These are phyloP conservation scores for Oscheius sp. DNA, from an alignment of 2,888 invertebrate genomes.

Conservation along the genomic window DNA sequence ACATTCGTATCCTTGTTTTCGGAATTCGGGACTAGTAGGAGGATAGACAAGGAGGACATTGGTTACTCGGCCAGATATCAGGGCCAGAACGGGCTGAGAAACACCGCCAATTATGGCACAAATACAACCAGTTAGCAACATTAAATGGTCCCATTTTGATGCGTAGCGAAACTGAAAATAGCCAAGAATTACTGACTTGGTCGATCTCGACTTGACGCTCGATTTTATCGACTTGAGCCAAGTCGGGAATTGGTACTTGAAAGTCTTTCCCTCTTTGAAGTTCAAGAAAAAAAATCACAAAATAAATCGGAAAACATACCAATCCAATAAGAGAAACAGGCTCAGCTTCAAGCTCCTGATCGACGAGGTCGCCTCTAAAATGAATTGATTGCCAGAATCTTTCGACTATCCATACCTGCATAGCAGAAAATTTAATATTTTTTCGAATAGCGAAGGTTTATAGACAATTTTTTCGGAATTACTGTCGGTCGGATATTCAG, in stretches of 20 bases:
- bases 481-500: constrained; percentile 32
- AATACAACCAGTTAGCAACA: constrained; percentile 57
- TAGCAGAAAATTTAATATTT: constrained; percentile 51
- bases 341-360: constrained; percentile 47
- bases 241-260: not conserved
- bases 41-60: constrained; percentile 59
- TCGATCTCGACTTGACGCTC: not conserved
- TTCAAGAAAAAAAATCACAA: not conserved
- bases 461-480: constrained; percentile 49
- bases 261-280: not conserved
- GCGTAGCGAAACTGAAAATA: constrained; percentile 60
- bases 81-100: constrained; percentile 59
- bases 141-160: constrained; percentile 51
- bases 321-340: constrained; percentile 58
- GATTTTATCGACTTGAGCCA: not conserved
- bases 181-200: too few relatives aligned
- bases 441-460: constrained; percentile 55
- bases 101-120: constrained; percentile 59
- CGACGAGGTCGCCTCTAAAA: constrained; percentile 54
- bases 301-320: constrained; percentile 39
- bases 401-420: constrained; percentile 46
- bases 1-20: constrained; percentile 58
- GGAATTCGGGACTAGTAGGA: constrained; percentile 53
- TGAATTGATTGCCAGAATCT: not conserved
- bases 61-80: constrained; percentile 61